A percentile compares a stretch with the other conserved stretches of the same genome.
These are phyloP conservation scores for Orthonevra nobilis DNA, from an alignment of 2,888 invertebrate species.

Conservation along the genomic window DNA sequence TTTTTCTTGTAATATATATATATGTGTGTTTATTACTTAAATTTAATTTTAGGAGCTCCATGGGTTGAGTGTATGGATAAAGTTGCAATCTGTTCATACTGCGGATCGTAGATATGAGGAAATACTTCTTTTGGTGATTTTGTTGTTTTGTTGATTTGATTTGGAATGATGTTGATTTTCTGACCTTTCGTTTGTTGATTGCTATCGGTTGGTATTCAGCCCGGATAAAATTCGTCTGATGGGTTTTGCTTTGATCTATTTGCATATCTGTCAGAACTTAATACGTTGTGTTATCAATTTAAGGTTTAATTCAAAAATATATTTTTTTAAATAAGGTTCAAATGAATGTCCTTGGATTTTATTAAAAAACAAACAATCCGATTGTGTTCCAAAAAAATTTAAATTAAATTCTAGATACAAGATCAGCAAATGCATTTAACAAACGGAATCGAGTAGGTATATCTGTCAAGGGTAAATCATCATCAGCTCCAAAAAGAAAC, in stretches of 20 bases:
- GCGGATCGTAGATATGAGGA: slow-evolving; percentile 52
- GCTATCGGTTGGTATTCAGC: slow-evolving; percentile 46
- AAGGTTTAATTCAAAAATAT: too few relatives aligned
- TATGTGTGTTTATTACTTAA: slow-evolving; percentile 45
- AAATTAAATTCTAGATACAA: too few relatives aligned
- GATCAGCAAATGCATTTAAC: too few relatives aligned
- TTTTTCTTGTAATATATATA: slow-evolving; percentile 31
- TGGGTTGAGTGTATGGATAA: slow-evolving; percentile 30
- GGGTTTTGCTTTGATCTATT: slow-evolving; percentile 43
- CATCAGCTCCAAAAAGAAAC: too few relatives aligned
- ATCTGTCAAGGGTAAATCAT: too few relatives aligned
- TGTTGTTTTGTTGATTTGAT: slow-evolving; percentile 67
- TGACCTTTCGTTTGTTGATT: slow-evolving; percentile 39
- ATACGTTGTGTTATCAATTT: slow-evolving; percentile 25
- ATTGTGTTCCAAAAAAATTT: too few relatives aligned
- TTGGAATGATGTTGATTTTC: slow-evolving; percentile 60
- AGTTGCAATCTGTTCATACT: slow-evolving; percentile 26
- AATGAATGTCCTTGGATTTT: slow-evolving; percentile 31
- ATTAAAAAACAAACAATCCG: too few relatives aligned
- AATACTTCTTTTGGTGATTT: slow-evolving; percentile 64
- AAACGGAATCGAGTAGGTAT: too few relatives aligned
- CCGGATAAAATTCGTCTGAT: slow-evolving; percentile 49
- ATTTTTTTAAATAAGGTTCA: neutral
- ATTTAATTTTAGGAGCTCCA: slow-evolving; percentile 52
- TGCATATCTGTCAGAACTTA: slow-evolving; percentile 62